These are phyloP conservation scores for Chaetogeoica ovagalla DNA, from an alignment of 2,888 invertebrate species.

Conservation along the genomic window DNA sequence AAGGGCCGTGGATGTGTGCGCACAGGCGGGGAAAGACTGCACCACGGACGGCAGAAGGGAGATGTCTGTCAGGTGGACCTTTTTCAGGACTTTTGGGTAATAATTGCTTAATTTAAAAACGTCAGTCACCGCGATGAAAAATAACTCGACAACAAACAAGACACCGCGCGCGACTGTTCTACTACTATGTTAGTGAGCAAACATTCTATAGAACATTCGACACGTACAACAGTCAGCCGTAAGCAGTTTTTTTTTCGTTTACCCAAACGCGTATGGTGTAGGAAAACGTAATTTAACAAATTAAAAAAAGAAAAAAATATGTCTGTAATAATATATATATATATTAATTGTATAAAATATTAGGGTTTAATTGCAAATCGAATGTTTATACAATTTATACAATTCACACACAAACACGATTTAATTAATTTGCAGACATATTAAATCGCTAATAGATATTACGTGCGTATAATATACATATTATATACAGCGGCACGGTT, in stretches of 20 bases:
- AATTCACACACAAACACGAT: too few species aligned
- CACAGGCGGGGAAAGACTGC: slow-evolving; percentile 5
- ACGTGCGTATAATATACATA: too few species aligned
- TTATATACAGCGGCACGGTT: too few species aligned
- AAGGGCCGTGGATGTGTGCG: not conserved
- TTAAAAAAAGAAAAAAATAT: too few species aligned
- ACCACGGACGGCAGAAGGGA: not conserved
- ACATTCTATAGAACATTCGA: not conserved
- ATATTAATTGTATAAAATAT: too few species aligned
- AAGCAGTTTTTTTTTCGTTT: not conserved
- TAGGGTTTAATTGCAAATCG: too few species aligned
- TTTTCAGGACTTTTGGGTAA: slow-evolving; percentile 50
- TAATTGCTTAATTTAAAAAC: slow-evolving; percentile 52
- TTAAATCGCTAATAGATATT: too few species aligned
- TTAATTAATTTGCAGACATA: too few species aligned
- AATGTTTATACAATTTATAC: too few species aligned
- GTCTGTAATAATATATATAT: too few species aligned
- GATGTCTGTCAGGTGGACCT: slow-evolving; percentile 48
- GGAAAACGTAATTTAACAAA: too few species aligned
- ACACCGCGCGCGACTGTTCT: not conserved
- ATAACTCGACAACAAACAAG: slow-evolving; percentile 39
- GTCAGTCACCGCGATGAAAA: slow-evolving; percentile 50
- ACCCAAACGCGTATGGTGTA: not conserved
- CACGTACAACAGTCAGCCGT: too few species aligned
- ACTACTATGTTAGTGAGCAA: not conserved